phyloP scores from a whole-genome alignment of 1,140 invertebrate species.

The Pinna nobilis region DNA sequence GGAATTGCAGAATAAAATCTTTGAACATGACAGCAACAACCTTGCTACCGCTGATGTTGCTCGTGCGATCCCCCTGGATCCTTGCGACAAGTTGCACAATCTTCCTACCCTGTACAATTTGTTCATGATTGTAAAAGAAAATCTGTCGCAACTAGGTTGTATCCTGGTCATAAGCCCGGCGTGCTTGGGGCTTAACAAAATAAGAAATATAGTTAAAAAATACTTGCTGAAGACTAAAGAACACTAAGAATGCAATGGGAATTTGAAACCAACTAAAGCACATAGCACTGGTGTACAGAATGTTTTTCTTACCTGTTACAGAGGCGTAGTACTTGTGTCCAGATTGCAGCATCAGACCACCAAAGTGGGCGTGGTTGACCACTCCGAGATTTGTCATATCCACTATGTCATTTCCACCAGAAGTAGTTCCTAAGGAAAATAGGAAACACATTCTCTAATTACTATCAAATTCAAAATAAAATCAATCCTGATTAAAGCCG shows the following conservation, averaged over 20 bases:
- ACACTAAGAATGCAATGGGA: background rate
- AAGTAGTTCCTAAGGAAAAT: conserved; percentile 37
- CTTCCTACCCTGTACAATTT: too few relatives aligned
- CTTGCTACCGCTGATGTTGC: too few relatives aligned
- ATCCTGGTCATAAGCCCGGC: too few relatives aligned
- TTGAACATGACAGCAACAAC: too few relatives aligned
- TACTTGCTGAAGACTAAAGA: background rate
- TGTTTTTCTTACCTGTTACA: conserved; percentile 38
- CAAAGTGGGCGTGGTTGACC: conserved; percentile 41
- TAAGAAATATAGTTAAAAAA: too few relatives aligned
- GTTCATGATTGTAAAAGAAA: too few relatives aligned
- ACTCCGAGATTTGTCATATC: conserved; percentile 42
- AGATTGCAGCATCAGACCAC: conserved; percentile 37
- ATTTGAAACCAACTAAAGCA: background rate
- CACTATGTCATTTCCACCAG: conserved; percentile 43
- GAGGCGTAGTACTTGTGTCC: conserved; percentile 49
- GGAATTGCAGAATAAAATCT: too few relatives aligned
- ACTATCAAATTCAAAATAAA: background rate
- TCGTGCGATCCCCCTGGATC: too few relatives aligned
- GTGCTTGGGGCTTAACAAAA: too few relatives aligned
- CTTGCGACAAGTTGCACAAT: too few relatives aligned
- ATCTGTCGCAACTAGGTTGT: too few relatives aligned
- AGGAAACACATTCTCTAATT: background rate
- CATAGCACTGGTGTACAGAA: background rate
- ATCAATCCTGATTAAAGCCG: too few relatives aligned